Conservation (phyloP, 2,113 vertebrate genomes). For the Grammomys surdaster region DNA sequence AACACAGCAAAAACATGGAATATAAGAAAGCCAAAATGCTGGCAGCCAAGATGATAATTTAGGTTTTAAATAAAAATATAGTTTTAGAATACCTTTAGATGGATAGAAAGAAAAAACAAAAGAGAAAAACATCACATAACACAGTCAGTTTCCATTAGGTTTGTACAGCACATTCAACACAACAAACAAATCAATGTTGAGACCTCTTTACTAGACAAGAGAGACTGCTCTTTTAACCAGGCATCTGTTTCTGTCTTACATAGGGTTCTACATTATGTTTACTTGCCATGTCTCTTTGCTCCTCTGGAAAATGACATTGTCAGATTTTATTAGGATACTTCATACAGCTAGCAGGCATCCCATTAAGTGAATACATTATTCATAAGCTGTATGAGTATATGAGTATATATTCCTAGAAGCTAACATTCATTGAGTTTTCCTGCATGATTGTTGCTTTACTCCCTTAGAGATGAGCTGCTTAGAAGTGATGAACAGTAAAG, state of each 20-base stretch:
- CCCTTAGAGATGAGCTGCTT: background rate
- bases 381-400: conserved; percentile 4
- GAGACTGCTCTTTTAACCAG: background rate
- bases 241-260: background rate
- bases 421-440: background rate
- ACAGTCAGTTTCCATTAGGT: background rate
- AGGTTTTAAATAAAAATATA: background rate
- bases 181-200: background rate
- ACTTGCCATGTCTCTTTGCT: background rate
- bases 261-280: background rate
- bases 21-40: background rate
- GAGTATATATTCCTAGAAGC: background rate
- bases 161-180: background rate
- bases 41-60: background rate
- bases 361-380: background rate
- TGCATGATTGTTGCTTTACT: background rate
- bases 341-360: background rate
- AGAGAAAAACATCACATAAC: background rate
- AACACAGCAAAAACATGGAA: background rate
- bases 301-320: background rate
- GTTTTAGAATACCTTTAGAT: conserved; percentile 7
- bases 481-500: background rate
- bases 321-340: background rate
- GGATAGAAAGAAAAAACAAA: background rate
- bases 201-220: background rate